These are phyloP conservation scores for Euzophera pinguis DNA, from an alignment of 2,888 invertebrate genomes.

Conservation along the genomic window DNA sequence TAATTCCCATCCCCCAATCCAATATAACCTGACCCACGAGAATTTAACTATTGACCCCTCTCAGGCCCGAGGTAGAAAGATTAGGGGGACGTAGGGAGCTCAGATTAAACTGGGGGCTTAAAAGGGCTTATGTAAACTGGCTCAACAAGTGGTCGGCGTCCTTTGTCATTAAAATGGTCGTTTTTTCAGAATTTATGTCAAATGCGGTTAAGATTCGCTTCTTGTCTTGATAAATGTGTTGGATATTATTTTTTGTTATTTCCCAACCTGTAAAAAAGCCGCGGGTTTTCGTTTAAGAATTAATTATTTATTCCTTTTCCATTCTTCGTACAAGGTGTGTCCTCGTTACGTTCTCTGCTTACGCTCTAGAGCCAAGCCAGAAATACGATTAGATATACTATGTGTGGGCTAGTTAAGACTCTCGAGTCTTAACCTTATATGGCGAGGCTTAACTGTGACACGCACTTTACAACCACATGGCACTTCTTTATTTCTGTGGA, in stretches of 20 bases:
- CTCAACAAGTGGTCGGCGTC: conserved; percentile 18
- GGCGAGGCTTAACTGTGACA: no score
- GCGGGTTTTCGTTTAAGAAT: neutral
- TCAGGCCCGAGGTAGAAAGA: neutral
- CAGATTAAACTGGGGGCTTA: conserved; percentile 8
- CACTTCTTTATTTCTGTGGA: no score
- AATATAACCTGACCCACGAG: neutral
- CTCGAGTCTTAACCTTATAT: no score
- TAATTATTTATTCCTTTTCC: no score
- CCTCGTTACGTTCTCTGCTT: no score
- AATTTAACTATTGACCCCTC: neutral
- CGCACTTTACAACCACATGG: no score
- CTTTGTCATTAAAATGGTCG: conserved; percentile 13
- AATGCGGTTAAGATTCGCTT: conserved; percentile 2
- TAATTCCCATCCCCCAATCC: conserved; percentile 1
- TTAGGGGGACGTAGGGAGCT: neutral
- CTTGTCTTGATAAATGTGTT: neutral
- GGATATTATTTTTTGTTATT: neutral
- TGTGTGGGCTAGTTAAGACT: no score
- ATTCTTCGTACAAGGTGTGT: no score
- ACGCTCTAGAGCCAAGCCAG: no score
- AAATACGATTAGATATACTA: no score
- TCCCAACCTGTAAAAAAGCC: neutral
- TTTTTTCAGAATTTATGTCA: conserved; percentile 9
- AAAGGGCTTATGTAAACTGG: conserved; percentile 14